A percentile compares a stretch with the other conserved stretches of the same genome.
Evolutionary conservation across 2,113 vertebrate genomes (phyloP).

Genomic region (Axis porcinus): DNA sequence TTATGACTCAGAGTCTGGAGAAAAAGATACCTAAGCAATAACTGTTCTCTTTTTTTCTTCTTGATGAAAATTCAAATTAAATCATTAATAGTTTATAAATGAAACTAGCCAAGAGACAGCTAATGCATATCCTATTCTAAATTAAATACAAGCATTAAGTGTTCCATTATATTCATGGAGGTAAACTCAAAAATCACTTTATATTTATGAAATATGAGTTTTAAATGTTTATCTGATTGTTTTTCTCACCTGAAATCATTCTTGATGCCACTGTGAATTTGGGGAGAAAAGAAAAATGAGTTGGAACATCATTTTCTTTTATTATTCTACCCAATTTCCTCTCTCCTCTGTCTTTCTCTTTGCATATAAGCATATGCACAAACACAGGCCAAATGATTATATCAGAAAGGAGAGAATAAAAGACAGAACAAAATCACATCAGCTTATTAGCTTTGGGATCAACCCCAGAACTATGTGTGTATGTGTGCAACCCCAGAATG

Average conservation of each 20-base stretch:
- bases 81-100: constrained; percentile 76
- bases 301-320: neutral
- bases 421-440: neutral
- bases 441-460: neutral
- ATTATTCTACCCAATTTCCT: neutral
- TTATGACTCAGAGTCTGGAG: constrained; percentile 68
- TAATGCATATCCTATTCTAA: constrained; percentile 62
- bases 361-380: neutral
- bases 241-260: neutral
- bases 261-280: constrained; percentile 20
- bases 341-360: neutral
- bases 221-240: constrained; percentile 55
- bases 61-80: constrained; percentile 76
- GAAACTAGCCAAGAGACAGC: constrained; percentile 46
- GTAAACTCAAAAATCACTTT: constrained; percentile 39
- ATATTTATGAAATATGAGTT: constrained; percentile 55
- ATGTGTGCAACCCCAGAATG: neutral
- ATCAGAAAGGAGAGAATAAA: neutral
- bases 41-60: constrained; percentile 44
- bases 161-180: constrained; percentile 20
- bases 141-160: constrained; percentile 65
- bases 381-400: neutral
- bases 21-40: constrained; percentile 53
- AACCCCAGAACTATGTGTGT: neutral
- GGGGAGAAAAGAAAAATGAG: neutral